Conservation (phyloP, 1,140 invertebrate genomes). For the Anastatus disparis region DNA sequence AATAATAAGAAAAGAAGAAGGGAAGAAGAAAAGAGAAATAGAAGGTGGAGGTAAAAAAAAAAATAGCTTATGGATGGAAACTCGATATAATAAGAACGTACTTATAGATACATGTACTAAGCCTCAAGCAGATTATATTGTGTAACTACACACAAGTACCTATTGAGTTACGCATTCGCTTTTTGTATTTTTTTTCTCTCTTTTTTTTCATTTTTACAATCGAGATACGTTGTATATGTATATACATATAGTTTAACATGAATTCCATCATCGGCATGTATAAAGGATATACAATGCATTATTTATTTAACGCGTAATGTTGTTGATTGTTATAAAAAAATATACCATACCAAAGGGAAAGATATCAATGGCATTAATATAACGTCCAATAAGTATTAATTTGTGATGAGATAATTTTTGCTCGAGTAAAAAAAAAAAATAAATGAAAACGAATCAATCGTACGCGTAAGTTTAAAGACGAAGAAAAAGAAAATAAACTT, state of each 20-base stretch:
- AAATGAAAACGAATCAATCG: too few species aligned
- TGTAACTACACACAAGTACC: conserved; percentile 10
- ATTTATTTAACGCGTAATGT: conserved; percentile 8
- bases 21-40: too few species aligned
- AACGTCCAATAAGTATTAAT: background rate
- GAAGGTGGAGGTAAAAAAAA: background rate
- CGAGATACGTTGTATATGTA: too few species aligned
- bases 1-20: too few species aligned
- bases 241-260: background rate
- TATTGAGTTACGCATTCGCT: conserved; percentile 22
- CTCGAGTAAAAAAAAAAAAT: too few species aligned
- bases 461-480: too few species aligned
- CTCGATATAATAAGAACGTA: background rate
- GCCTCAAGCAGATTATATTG: conserved; percentile 16
- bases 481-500: background rate
- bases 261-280: conserved; percentile 1
- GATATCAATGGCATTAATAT: background rate
- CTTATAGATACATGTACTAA: background rate
- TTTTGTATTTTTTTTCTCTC: background rate
- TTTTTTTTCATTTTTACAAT: conserved; percentile 1
- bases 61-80: conserved; percentile 3
- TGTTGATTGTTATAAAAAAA: background rate
- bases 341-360: background rate
- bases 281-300: conserved; percentile 4
- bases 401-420: conserved; percentile 6